These are phyloP conservation scores for Chaetophractus vellerosus DNA, from an alignment of 2,797 vertebrate species.

Conservation along the genomic window DNA sequence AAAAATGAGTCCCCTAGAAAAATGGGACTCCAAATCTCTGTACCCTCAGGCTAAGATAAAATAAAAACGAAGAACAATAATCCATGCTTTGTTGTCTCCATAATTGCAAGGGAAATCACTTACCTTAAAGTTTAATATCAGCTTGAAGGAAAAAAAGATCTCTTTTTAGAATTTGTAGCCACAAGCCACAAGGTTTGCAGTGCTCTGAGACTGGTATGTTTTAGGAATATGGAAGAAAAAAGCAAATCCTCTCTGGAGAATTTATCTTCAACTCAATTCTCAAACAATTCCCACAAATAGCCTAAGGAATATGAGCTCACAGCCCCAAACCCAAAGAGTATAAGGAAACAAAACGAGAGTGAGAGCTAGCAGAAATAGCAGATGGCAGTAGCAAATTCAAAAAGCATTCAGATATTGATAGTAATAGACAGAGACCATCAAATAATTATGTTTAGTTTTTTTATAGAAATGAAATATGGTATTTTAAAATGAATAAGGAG, in stretches of 20 bases:
- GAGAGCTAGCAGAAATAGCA: not conserved
- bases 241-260: not conserved
- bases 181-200: not conserved
- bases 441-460: not conserved
- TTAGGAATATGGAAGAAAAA: not conserved
- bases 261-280: not conserved
- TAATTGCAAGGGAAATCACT: not conserved
- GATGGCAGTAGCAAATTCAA: not conserved
- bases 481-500: not conserved
- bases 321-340: not conserved
- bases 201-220: not conserved
- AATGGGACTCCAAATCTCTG: not conserved
- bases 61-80: not conserved
- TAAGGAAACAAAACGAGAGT: not conserved
- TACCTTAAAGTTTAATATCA: not conserved
- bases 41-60: not conserved
- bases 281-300: not conserved
- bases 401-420: not conserved
- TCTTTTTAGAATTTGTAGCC: not conserved
- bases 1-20: not conserved
- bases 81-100: not conserved
- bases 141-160: not conserved
- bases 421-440: not conserved
- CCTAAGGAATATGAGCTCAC: not conserved
- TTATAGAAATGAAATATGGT: not conserved